A percentile compares a stretch with the other conserved stretches of the same genome.
Conservation (phyloP, 2,888 invertebrate species). For the Blastobasis adustella region DNA sequence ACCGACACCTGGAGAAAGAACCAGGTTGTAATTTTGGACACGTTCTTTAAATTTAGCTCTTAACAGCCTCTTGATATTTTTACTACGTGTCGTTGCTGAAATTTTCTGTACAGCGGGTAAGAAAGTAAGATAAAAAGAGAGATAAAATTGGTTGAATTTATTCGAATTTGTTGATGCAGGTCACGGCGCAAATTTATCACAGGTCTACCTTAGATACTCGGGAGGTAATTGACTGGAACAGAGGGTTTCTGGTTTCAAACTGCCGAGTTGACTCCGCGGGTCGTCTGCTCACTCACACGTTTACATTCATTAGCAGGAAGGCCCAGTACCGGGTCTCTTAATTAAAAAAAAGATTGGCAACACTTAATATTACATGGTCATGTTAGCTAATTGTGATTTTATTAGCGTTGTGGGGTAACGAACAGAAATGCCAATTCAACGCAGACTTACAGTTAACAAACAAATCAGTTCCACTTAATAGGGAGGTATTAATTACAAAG, state of each 20-base stretch:
- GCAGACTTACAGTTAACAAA: not conserved
- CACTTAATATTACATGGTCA: no score
- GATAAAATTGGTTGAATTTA: conserved; percentile 47
- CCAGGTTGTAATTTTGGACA: conserved; percentile 53
- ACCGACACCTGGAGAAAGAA: conserved; percentile 25
- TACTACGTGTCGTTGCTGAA: conserved; percentile 53
- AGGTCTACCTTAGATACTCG: conserved; percentile 47
- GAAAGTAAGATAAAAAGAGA: conserved; percentile 48
- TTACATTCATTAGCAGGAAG: not conserved
- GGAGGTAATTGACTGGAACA: conserved; percentile 48
- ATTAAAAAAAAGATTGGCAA: no score
- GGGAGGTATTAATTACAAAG: not conserved
- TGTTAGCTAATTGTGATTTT: no score
- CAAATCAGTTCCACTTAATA: not conserved
- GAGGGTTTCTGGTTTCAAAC: conserved; percentile 31
- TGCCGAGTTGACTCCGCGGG: conserved; percentile 19
- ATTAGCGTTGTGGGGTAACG: no score
- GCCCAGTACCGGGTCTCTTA: no score
- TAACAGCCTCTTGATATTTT: conserved; percentile 62
- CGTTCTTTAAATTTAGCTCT: conserved; percentile 62
- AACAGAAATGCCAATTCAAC: not conserved
- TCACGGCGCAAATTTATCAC: conserved; percentile 59
- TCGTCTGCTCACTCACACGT: not conserved
- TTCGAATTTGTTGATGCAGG: conserved; percentile 50
- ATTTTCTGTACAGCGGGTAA: conserved; percentile 38